Evolutionary conservation across 53 echinoderm and acorn worm genomes (phyloP).

Genomic region (Zoroaster sp.): DNA sequence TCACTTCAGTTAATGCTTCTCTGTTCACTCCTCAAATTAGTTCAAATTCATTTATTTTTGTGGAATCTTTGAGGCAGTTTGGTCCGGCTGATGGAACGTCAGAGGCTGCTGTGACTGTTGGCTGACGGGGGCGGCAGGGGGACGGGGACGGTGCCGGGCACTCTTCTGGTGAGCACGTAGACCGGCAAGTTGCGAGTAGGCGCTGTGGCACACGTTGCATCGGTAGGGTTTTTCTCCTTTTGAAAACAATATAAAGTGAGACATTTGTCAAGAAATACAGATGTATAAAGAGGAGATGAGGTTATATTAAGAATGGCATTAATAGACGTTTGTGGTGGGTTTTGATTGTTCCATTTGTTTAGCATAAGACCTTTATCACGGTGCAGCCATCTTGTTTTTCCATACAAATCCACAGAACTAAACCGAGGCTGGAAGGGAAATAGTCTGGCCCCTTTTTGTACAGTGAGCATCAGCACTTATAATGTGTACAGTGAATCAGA

Average conservation of each 20-base stretch:
- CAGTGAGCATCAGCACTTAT: too few species aligned
- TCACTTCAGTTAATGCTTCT: too few species aligned
- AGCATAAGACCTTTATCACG: too few species aligned
- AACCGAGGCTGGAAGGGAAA: too few species aligned
- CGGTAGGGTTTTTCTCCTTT: conserved; percentile 97
- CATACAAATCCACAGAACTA: too few species aligned
- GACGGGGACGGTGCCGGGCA: conserved; percentile 89
- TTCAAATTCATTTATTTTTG: conserved; percentile 26
- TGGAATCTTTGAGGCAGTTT: conserved; percentile 37
- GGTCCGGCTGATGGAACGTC: conserved; percentile 30
- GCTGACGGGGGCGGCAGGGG: conserved; percentile 32
- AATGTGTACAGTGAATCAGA: too few species aligned
- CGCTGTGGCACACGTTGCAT: conserved; percentile 95
- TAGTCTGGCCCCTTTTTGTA: too few species aligned
- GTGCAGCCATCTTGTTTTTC: too few species aligned
- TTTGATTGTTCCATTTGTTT: not conserved
- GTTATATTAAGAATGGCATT: too few species aligned
- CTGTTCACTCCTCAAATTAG: too few species aligned
- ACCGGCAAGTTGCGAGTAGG: conserved; percentile 97
- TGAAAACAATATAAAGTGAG: not conserved
- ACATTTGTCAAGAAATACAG: not conserved
- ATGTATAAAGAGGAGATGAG: too few species aligned
- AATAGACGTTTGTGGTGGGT: too few species aligned
- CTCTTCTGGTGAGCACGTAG: conserved; percentile 98
- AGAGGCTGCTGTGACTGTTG: conserved; percentile 35